Conservation (phyloP, 1,140 invertebrate species). For the Grapholita molesta region DNA sequence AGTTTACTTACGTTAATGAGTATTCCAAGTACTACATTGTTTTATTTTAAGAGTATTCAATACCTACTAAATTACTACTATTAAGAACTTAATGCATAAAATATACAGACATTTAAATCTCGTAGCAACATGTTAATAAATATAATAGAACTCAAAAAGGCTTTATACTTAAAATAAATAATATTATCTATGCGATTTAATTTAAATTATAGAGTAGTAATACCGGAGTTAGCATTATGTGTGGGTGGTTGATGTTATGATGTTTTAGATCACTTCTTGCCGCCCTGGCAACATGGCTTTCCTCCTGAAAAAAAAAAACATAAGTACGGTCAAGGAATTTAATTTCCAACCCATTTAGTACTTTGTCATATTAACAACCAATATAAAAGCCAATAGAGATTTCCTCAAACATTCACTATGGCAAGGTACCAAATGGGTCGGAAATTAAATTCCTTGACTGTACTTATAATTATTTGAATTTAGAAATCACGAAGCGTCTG, state of each 20-base stretch:
- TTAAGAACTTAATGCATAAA: too few species aligned
- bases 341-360: neutral
- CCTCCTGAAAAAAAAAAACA: constrained; percentile 44
- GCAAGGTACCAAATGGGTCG: too few species aligned
- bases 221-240: too few species aligned
- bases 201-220: neutral
- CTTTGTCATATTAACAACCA: neutral
- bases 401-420: too few species aligned
- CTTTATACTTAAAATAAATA: constrained; percentile 23
- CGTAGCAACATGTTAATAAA: neutral
- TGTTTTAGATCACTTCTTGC: constrained; percentile 32
- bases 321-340: neutral
- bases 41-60: constrained; percentile 37
- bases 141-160: too few species aligned
- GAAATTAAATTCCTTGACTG: too few species aligned
- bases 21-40: constrained; percentile 63
- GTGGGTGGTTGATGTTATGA: too few species aligned
- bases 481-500: too few species aligned
- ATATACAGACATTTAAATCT: neutral
- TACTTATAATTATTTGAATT: too few species aligned
- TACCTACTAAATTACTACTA: too few species aligned
- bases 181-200: too few species aligned
- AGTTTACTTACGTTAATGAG: constrained; percentile 60
- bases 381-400: too few species aligned
- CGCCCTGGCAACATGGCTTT: constrained; percentile 62